phyloP scores from a whole-genome alignment of 2,888 invertebrate species.

The Phania funesta region DNA sequence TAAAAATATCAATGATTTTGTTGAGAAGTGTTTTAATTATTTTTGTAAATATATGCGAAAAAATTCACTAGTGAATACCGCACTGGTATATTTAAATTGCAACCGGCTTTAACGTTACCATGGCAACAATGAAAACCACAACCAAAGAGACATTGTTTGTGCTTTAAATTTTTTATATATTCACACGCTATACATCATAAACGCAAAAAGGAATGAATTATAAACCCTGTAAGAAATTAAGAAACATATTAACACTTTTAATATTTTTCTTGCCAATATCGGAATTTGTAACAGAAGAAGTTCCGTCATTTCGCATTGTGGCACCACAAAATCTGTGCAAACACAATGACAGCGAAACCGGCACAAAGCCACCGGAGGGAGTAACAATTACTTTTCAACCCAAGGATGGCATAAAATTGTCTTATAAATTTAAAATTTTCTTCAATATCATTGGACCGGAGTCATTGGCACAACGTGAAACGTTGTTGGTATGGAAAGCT shows the following conservation, averaged over 20 bases:
- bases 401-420: conserved; percentile 70
- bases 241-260: neutral
- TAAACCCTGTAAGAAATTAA: no score
- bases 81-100: neutral
- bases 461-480: conserved; percentile 69
- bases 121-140: conserved; percentile 29
- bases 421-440: conserved; percentile 71
- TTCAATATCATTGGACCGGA: conserved; percentile 68
- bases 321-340: conserved; percentile 70
- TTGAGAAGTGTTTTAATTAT: no score
- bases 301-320: conserved; percentile 69
- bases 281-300: conserved; percentile 46
- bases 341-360: conserved; percentile 61
- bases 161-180: neutral
- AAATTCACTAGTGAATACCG: neutral
- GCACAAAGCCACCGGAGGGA: conserved; percentile 61
- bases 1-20: no score
- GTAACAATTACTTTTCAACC: conserved; percentile 69
- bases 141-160: neutral
- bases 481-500: conserved; percentile 70
- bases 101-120: conserved; percentile 23
- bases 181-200: neutral
- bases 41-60: neutral
- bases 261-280: conserved; percentile 30
- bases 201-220: conserved; percentile 8